A percentile compares a stretch with the other conserved stretches of the same genome.
phyloP scores from a whole-genome alignment of 2,797 vertebrate genomes.

The Catamblyrhynchus diadema region DNA sequence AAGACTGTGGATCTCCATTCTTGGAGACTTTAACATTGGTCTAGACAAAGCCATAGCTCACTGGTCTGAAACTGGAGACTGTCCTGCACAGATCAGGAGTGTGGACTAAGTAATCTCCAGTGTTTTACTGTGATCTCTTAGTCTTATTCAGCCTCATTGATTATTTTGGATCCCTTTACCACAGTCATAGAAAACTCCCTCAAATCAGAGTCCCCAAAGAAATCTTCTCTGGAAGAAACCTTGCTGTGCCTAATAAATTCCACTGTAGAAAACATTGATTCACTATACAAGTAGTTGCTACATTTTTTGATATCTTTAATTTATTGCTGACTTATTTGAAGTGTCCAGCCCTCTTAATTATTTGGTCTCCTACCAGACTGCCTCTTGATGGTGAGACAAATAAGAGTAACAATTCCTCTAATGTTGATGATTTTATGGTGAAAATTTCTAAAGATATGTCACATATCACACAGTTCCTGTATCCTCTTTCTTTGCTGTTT shows the following conservation, averaged over 20 bases:
- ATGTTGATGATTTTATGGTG: not conserved
- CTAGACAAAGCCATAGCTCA: not conserved
- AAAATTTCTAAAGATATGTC: not conserved
- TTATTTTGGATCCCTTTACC: not conserved
- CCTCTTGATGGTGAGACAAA: not conserved
- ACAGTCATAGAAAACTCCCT: not conserved
- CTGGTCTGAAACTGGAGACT: not conserved
- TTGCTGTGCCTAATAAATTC: not conserved
- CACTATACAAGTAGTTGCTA: rapidly evolving
- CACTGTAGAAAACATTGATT: not conserved
- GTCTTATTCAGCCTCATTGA: not conserved
- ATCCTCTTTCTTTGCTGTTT: not conserved
- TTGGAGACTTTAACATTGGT: not conserved
- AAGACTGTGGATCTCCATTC: not conserved
- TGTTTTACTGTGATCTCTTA: not conserved
- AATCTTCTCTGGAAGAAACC: not conserved
- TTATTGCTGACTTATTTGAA: not conserved
- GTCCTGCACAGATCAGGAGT: not conserved
- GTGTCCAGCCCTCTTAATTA: not conserved
- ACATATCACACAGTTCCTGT: not conserved
- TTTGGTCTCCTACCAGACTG: not conserved
- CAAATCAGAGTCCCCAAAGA: not conserved
- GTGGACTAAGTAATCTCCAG: not conserved
- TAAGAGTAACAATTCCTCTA: not conserved
- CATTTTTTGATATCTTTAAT: not conserved